Evolutionary conservation across 2,113 vertebrate species (phyloP), one percentile per base, ranked within the genome.

Genomic region (Pelobates fuscus): DNA sequence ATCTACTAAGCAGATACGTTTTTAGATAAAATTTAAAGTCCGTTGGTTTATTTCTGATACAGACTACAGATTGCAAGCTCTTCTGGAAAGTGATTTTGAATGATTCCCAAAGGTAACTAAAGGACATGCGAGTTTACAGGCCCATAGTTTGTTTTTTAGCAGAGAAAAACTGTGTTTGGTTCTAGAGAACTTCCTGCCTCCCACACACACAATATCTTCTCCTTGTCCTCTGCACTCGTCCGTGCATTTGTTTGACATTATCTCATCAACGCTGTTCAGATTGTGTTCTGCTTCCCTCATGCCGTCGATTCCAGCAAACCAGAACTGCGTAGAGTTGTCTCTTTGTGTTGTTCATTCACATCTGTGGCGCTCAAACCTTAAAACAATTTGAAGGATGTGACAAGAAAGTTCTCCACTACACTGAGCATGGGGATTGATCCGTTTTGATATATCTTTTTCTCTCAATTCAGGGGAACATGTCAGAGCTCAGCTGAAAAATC

Each of bases 401-500:
- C 84, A 80, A 85, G 67, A 78, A 80, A 86, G 80, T 76, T 81
- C 80, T 79, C 84, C 84, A 78, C 71, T 58, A 62, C 81, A 76
- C 81, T 74, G 84, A 86, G 81, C 85, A 82, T 79, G 79, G 49
- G 18, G 84, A 87, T 70, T 80, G 78, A 85, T 85, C 64, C 8
- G 81, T 86, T 84, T 75, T 86, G 89, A 89, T 79, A 85, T 85
- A 67, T 10, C 80, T 86, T 84, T 72, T 86, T 88, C 88, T 79
- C 80, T 80, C 78, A 63, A 49, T 79, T n/a, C n/a, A 57, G 79
- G 80, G 84, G 5, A 80, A 84, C 80, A 79, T 82, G 83, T 88
- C 86, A 87, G 84, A 79, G 69, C 82, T 86, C 79, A 66, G 46
- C 82, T 83, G 82, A 54, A 80, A 82, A 82, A 79, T 68, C 82